Percentiles rank a stretch among this genome's conserved stretches.
Conservation (phyloP, 1,140 invertebrate species). For the Mizuhopecten yessoensis region DNA sequence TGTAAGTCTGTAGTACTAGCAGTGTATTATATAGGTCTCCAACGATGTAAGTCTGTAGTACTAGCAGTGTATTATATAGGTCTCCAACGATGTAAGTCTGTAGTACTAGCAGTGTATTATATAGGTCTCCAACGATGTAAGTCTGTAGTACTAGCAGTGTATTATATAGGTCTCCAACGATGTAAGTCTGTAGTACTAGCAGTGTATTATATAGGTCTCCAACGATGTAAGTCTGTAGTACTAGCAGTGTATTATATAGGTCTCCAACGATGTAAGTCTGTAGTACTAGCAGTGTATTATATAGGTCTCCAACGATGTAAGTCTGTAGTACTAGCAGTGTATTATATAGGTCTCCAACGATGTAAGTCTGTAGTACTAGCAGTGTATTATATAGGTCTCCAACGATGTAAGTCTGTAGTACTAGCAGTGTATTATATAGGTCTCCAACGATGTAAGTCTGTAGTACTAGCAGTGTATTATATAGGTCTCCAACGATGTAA, state of each 20-base stretch:
- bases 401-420: not conserved
- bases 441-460: conserved; percentile 61
- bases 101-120: not conserved
- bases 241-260: not conserved
- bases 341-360: conserved; percentile 57
- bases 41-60: conserved; percentile 61
- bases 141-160: not conserved
- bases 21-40: conserved; percentile 41
- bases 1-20: not conserved
- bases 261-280: not conserved
- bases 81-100: not conserved
- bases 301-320: conserved; percentile 12
- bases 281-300: not conserved
- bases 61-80: not conserved
- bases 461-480: not conserved
- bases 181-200: not conserved
- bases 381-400: not conserved
- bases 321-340: not conserved
- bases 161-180: not conserved
- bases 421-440: not conserved
- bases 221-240: conserved; percentile 63
- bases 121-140: not conserved
- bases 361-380: conserved; percentile 48
- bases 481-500: not conserved
- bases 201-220: not conserved